These are phyloP conservation scores for Lepilemur ruficaudatus DNA, from an alignment of 2,797 vertebrate genomes.

Conservation along the genomic window DNA sequence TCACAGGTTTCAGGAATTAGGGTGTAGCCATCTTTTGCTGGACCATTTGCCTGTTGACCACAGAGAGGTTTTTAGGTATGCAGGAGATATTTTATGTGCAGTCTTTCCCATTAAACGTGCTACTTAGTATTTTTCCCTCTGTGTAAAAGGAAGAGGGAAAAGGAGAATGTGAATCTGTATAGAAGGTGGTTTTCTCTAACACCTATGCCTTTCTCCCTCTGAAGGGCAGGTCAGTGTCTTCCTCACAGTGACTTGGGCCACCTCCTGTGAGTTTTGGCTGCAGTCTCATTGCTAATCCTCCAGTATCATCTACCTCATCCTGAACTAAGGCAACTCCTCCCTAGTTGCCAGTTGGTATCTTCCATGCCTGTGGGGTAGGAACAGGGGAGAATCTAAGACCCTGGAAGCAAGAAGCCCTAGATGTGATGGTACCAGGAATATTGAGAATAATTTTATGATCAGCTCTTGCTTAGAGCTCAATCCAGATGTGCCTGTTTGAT, in stretches of 20 bases:
- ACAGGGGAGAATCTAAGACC: not conserved
- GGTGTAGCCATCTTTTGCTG: not conserved
- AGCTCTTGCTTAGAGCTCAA: not conserved
- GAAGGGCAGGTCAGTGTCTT: not conserved
- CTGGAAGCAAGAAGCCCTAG: not conserved
- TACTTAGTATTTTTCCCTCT: not conserved
- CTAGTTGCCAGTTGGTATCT: not conserved
- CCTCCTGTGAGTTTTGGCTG: not conserved
- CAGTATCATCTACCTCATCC: not conserved
- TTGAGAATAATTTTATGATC: not conserved
- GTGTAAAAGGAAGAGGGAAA: not conserved
- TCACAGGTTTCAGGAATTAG: not conserved
- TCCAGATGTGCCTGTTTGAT: not conserved
- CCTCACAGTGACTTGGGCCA: too few species aligned
- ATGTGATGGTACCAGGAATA: not conserved
- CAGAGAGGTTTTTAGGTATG: not conserved
- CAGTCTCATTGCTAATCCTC: not conserved
- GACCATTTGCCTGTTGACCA: not conserved
- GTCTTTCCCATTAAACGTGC: not conserved
- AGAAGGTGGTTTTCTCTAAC: not conserved
- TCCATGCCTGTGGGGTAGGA: not conserved
- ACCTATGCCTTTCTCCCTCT: not conserved
- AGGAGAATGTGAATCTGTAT: too few species aligned
- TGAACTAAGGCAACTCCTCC: not conserved
- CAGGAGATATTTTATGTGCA: not conserved